Percentiles rank a stretch among this genome's conserved stretches.
These are phyloP conservation scores for Clarias batrachus DNA, from an alignment of 2,113 vertebrate species.

Conservation along the genomic window DNA sequence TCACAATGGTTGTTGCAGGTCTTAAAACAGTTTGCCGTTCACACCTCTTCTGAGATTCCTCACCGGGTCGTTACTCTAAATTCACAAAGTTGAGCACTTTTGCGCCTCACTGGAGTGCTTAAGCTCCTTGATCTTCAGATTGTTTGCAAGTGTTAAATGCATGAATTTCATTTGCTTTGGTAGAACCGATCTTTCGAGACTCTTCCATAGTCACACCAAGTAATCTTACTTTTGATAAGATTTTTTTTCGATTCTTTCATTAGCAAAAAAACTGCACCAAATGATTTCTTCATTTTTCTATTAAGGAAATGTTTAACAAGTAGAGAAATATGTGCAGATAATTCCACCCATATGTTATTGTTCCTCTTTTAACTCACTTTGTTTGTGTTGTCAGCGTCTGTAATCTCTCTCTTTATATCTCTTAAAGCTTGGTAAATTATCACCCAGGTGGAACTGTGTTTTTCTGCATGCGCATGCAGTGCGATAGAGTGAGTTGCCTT, in stretches of 20 bases:
- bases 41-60: constrained; percentile 2
- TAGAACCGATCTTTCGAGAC: neutral
- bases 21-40: constrained; percentile 8
- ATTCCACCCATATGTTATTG: neutral
- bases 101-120: neutral
- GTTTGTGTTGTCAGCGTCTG: neutral
- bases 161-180: neutral
- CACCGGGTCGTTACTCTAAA: neutral
- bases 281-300: neutral
- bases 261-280: neutral
- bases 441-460: constrained; percentile 55
- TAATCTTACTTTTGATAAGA: neutral
- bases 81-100: neutral
- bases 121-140: constrained; percentile 1
- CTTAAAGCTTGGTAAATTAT: constrained; percentile 47
- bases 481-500: constrained; percentile 58
- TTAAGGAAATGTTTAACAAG: neutral
- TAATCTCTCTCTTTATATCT: constrained; percentile 17
- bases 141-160: constrained; percentile 9
- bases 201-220: neutral
- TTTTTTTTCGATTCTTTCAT: neutral
- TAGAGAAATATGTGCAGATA: neutral
- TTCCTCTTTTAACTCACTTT: neutral
- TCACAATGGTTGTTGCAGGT: neutral
- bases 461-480: constrained; percentile 54